These are phyloP conservation scores for Trichonephila inaurata DNA, from an alignment of 1,140 invertebrate species.

Conservation along the genomic window DNA sequence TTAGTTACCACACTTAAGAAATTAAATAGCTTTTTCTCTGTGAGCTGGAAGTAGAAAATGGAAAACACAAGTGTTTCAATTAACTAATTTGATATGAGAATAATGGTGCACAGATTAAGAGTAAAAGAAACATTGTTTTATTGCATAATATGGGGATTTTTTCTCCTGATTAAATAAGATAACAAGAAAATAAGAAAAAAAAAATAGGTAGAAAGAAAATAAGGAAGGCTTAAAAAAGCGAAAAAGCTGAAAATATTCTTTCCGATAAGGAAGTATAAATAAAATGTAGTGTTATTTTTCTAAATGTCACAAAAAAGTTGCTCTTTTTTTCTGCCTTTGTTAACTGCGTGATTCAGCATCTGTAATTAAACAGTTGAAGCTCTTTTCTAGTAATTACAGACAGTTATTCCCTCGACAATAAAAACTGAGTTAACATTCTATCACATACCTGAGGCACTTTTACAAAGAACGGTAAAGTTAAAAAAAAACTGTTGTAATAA, in stretches of 20 bases:
- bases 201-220: background rate
- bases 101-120: constrained; percentile 36
- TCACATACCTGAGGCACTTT: constrained; percentile 44
- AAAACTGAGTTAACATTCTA: constrained; percentile 38
- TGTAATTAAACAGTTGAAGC: constrained; percentile 47
- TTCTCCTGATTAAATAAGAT: background rate
- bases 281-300: background rate
- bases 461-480: background rate
- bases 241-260: too few relatives aligned
- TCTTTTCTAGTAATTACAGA: constrained; percentile 28
- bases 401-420: constrained; percentile 43
- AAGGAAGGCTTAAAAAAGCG: background rate
- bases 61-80: constrained; percentile 20
- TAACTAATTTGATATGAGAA: constrained; percentile 59
- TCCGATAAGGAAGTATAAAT: too few relatives aligned
- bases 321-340: background rate
- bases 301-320: background rate
- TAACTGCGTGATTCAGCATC: constrained; percentile 40
- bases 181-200: background rate
- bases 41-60: background rate
- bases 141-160: background rate
- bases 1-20: too few relatives aligned
- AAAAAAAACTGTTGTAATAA: background rate
- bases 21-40: too few relatives aligned
- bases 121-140: constrained; percentile 26